A percentile compares a stretch with the other conserved stretches of the same genome.
Conservation (phyloP, 2,113 vertebrate genomes). For the Crotalus helleri region DNA sequence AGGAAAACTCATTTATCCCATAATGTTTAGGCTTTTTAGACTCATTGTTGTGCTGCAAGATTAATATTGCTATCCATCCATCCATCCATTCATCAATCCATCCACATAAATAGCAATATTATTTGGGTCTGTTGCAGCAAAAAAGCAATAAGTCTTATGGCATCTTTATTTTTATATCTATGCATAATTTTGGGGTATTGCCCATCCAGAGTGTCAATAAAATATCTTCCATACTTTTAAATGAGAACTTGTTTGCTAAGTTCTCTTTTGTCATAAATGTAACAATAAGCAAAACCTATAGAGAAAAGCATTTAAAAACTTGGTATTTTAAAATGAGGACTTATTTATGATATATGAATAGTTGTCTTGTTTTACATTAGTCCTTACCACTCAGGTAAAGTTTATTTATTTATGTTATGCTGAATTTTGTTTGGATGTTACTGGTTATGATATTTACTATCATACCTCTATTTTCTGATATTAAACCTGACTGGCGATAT, state of each 20-base stretch:
- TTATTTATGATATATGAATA: no score
- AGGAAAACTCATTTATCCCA: background rate
- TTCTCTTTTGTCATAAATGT: conserved; percentile 61
- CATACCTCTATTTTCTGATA: background rate
- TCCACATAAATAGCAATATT: background rate
- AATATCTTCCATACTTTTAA: background rate
- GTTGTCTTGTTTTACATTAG: no score
- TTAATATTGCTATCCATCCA: background rate
- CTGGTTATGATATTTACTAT: background rate
- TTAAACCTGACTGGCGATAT: background rate
- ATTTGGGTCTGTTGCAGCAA: background rate
- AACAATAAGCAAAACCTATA: conserved; percentile 67
- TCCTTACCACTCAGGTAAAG: no score
- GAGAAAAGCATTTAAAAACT: conserved; percentile 51
- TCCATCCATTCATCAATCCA: background rate
- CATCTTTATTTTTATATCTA: background rate
- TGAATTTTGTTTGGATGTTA: background rate
- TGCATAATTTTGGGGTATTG: background rate
- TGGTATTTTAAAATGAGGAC: no score
- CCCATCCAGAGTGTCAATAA: no score
- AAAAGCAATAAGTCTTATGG: background rate
- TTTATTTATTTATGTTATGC: no score
- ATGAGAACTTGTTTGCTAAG: background rate
- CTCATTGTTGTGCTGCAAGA: background rate
- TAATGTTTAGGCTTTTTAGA: no score